phyloP scores from a whole-genome alignment of 2,797 vertebrate genomes.

The Sphaeramia orbicularis region DNA sequence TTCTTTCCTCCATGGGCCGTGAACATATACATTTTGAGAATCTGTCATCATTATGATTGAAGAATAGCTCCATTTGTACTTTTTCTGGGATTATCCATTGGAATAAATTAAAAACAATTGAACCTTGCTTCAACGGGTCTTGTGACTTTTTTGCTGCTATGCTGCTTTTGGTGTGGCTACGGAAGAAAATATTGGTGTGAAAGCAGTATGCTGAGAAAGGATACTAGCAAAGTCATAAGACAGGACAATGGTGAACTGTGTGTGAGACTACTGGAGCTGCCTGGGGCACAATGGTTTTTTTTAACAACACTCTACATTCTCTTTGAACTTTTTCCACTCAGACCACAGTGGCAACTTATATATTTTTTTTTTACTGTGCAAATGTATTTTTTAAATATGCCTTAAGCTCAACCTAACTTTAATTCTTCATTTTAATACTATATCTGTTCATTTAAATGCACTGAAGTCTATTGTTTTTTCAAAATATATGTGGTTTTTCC shows the following conservation, averaged over 20 bases:
- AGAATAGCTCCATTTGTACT: conserved; percentile 23
- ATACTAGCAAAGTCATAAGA: conserved; percentile 75
- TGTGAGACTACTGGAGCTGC: conserved; percentile 49
- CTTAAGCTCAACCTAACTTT: background rate
- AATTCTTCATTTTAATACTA: background rate
- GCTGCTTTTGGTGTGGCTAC: conserved; percentile 28
- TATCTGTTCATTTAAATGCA: background rate
- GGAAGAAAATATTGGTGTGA: conserved; percentile 28
- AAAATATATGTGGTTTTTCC: conserved; percentile 27
- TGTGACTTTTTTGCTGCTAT: conserved; percentile 51
- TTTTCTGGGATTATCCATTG: conserved; percentile 23
- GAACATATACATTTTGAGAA: conserved; percentile 8
- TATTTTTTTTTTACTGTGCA: conserved; percentile 8
- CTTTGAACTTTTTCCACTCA: conserved; percentile 50
- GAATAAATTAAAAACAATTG: conserved; percentile 10
- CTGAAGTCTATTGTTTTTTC: background rate
- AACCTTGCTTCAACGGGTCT: conserved; percentile 28
- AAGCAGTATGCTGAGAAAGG: conserved; percentile 49
- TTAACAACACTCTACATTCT: conserved; percentile 39
- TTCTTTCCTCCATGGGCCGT: conserved; percentile 10
- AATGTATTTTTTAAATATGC: background rate
- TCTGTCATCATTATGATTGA: background rate
- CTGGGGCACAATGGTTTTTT: conserved; percentile 47
- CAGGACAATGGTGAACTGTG: conserved; percentile 68
- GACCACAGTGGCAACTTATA: conserved; percentile 13